These are phyloP conservation scores for Pogona vitticeps DNA, from an alignment of 2,113 vertebrate species.

Conservation along the genomic window DNA sequence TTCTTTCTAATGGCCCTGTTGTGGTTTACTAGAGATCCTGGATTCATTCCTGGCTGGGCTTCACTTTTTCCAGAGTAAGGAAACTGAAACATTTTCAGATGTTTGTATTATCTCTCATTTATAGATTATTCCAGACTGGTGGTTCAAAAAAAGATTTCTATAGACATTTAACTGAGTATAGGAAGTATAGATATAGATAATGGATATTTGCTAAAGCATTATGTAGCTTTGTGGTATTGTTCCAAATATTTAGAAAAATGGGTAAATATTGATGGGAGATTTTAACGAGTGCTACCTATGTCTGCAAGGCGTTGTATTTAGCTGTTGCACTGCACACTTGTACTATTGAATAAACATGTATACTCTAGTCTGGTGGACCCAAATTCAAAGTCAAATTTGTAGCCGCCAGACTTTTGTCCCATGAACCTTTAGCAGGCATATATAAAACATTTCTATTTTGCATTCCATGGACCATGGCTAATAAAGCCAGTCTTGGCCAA, in stretches of 20 bases:
- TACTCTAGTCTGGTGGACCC: too few species aligned
- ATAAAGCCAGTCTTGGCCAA: too few species aligned
- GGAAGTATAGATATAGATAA: neutral
- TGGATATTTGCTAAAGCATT: neutral
- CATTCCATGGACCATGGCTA: too few species aligned
- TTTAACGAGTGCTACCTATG: neutral
- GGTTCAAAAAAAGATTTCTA: neutral
- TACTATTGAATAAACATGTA: too few species aligned
- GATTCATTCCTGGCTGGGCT: conserved; percentile 89
- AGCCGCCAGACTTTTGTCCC: too few species aligned
- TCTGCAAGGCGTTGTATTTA: neutral
- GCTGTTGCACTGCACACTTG: too few species aligned
- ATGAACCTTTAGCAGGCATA: too few species aligned
- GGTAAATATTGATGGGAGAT: neutral
- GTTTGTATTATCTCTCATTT: conserved; percentile 17
- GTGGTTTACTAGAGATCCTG: conserved; percentile 90
- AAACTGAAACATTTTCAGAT: neutral
- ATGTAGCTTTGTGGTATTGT: neutral
- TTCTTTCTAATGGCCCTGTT: conserved; percentile 87
- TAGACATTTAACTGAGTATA: neutral
- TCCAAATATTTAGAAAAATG: neutral
- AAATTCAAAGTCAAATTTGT: too few species aligned
- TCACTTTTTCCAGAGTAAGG: conserved; percentile 87
- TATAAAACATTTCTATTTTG: too few species aligned
- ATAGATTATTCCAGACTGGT: neutral